Evolutionary conservation across 2,797 vertebrate species (phyloP).

Genomic region (Clarias fuscus): DNA sequence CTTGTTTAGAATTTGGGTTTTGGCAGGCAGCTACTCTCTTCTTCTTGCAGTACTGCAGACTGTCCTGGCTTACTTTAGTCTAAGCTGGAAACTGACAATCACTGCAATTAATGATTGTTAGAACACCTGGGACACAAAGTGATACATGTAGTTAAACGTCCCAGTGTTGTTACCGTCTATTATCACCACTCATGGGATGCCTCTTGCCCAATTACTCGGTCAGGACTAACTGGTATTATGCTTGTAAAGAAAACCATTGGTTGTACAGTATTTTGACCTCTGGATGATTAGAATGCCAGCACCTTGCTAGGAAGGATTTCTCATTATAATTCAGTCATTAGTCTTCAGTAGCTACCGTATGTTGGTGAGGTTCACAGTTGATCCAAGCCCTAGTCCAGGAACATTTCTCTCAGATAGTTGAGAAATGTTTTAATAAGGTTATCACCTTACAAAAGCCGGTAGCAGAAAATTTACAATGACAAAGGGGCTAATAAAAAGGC

Average conservation of each 20-base stretch:
- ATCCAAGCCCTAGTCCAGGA: background rate
- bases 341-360: background rate
- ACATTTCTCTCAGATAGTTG: background rate
- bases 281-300: background rate
- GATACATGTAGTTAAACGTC: too few relatives aligned
- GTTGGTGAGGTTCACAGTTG: background rate
- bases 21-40: too few relatives aligned
- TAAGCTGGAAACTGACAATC: too few relatives aligned
- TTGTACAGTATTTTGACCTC: background rate
- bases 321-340: background rate
- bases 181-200: too few relatives aligned
- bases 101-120: too few relatives aligned
- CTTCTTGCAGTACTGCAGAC: too few relatives aligned
- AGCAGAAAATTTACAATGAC: constrained; percentile 55
- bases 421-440: constrained; percentile 54
- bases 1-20: too few relatives aligned
- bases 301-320: background rate
- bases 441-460: constrained; percentile 58
- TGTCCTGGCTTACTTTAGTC: too few relatives aligned
- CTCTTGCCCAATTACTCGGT: too few relatives aligned
- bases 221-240: too few relatives aligned
- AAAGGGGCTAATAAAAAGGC: constrained; percentile 43
- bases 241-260: background rate
- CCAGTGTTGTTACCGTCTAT: too few relatives aligned
- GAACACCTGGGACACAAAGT: too few relatives aligned